A percentile compares a stretch with the other conserved stretches of the same genome.
Evolutionary conservation across 2,113 vertebrate species (phyloP).

Genomic region (Vulpes ferrilata): DNA sequence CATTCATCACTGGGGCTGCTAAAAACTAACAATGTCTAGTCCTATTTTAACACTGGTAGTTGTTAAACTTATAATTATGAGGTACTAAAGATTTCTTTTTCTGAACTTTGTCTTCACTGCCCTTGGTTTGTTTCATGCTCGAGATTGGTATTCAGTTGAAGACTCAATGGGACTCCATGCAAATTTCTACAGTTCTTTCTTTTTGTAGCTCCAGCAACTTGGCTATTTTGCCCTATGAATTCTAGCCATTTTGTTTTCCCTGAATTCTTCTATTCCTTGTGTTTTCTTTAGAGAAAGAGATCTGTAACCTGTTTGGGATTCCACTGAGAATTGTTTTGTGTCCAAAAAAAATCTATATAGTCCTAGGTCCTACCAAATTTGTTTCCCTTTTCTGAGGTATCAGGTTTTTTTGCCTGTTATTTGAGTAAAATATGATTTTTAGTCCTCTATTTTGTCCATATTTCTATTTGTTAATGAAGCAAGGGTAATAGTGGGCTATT

Average conservation of each 20-base stretch:
- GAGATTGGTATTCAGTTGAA: background rate
- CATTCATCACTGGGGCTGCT: background rate
- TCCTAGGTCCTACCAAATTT: background rate
- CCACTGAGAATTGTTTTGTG: background rate
- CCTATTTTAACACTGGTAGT: background rate
- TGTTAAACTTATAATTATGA: background rate
- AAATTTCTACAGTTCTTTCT: background rate
- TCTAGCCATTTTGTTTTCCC: background rate
- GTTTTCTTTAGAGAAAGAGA: background rate
- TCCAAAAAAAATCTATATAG: background rate
- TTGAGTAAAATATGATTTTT: background rate
- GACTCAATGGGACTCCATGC: background rate
- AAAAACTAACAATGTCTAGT: background rate
- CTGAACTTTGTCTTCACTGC: background rate
- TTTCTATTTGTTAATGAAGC: background rate
- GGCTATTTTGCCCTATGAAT: background rate
- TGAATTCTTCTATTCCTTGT: background rate
- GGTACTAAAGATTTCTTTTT: conserved; percentile 9
- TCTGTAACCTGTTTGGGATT: background rate
- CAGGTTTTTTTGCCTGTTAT: background rate
- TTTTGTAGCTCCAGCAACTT: background rate
- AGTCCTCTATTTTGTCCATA: background rate
- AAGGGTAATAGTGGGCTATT: background rate
- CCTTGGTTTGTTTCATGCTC: background rate
- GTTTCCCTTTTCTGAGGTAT: background rate